Conservation (phyloP, 2,113 vertebrate species). For the Macquaria ambigua region DNA sequence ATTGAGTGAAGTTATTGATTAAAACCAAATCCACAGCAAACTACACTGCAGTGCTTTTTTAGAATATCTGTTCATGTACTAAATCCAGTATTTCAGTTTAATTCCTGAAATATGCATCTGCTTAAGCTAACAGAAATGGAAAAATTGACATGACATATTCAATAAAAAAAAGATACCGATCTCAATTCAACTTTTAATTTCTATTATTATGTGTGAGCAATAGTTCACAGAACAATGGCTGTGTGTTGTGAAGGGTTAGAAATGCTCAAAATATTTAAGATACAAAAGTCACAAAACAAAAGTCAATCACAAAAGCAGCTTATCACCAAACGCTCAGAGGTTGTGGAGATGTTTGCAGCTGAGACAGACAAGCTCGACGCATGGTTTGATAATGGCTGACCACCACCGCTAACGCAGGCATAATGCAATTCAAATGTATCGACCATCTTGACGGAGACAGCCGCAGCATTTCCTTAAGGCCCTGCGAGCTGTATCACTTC, state of each 20-base stretch:
- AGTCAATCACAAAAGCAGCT: neutral
- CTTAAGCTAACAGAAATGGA: neutral
- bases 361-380: conserved; percentile 14
- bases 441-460: conserved; percentile 32
- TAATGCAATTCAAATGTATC: conserved; percentile 57
- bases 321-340: neutral
- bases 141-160: neutral
- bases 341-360: neutral
- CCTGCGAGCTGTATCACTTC: conserved; percentile 28
- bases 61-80: neutral
- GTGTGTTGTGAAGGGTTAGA: neutral
- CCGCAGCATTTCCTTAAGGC: conserved; percentile 42
- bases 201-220: neutral
- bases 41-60: neutral
- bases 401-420: conserved; percentile 16
- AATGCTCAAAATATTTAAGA: neutral
- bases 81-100: neutral
- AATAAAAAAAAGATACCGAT: neutral
- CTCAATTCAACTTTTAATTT: neutral
- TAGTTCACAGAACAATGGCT: neutral
- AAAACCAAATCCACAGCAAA: conserved; percentile 1
- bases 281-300: too few species aligned
- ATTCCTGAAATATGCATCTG: neutral
- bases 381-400: conserved; percentile 38
- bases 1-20: neutral